A percentile compares a stretch with the other conserved stretches of the same genome.
These are phyloP conservation scores for Ciconia boyciana DNA, from an alignment of 2,113 vertebrate genomes.

Conservation along the genomic window DNA sequence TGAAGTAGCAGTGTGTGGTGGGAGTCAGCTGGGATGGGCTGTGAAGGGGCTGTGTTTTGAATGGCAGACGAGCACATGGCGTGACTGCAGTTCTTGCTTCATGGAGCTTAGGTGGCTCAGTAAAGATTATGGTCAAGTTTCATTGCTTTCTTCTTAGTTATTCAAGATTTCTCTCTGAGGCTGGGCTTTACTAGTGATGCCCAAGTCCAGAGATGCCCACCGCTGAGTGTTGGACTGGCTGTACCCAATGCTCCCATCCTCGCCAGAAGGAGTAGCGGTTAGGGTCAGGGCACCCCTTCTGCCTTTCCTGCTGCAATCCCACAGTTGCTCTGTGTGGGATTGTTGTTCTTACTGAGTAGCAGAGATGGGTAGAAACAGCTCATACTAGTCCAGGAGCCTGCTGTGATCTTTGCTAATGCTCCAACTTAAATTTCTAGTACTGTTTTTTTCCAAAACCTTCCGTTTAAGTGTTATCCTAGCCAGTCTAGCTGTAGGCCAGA, in stretches of 20 bases:
- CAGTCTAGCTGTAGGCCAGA: neutral
- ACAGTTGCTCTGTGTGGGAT: neutral
- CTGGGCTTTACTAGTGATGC: neutral
- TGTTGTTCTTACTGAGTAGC: neutral
- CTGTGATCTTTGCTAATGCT: neutral
- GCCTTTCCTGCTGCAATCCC: neutral
- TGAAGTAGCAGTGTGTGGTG: neutral
- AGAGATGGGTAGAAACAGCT: neutral
- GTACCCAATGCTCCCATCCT: neutral
- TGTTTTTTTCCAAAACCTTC: neutral
- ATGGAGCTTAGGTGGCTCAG: neutral
- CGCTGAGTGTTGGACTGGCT: neutral
- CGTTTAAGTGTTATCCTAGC: neutral
- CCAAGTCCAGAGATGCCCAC: neutral
- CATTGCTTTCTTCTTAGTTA: neutral
- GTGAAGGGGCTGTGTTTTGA: too few species aligned
- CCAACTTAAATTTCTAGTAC: neutral
- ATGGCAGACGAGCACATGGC: neutral
- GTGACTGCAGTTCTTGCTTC: neutral
- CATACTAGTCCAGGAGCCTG: neutral
- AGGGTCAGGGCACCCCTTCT: neutral
- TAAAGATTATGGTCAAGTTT: neutral
- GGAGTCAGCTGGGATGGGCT: neutral
- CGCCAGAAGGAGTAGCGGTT: fast-evolving
- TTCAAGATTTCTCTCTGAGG: neutral